phyloP scores from a whole-genome alignment of 37 sponge, comb jelly and placozoan genomes.

The Cliona cf. orientalis region DNA sequence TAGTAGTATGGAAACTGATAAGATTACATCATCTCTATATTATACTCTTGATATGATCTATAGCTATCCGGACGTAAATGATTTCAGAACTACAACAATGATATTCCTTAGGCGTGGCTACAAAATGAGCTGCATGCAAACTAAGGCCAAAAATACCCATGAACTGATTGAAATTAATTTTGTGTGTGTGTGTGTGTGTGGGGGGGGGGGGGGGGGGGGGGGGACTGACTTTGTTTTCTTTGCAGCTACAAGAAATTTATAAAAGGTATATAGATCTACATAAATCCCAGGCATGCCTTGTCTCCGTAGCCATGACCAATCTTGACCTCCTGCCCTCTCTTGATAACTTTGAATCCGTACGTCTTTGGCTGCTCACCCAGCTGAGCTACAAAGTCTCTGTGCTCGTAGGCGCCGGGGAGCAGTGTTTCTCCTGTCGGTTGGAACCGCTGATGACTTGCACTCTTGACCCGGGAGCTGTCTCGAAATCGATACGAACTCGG shows the following conservation, averaged over 20 bases:
- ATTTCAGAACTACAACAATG: background rate
- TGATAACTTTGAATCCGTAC: slow-evolving; percentile 74
- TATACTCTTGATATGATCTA: no score
- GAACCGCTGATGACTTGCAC: slow-evolving; percentile 33
- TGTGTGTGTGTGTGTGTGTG: no score
- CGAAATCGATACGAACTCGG: slow-evolving; percentile 69
- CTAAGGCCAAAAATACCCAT: no score
- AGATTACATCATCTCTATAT: no score
- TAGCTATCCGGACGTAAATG: no score
- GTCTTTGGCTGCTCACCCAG: slow-evolving; percentile 28
- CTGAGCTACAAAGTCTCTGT: slow-evolving; percentile 53
- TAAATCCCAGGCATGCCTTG: slow-evolving; percentile 72
- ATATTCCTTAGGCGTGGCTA: background rate
- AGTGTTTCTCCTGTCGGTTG: slow-evolving; percentile 53
- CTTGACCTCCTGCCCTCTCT: slow-evolving; percentile 72
- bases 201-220: no score
- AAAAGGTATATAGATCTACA: no score
- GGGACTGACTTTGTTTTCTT: no score
- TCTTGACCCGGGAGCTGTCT: slow-evolving; percentile 54
- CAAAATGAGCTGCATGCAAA: no score
- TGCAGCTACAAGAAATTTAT: no score
- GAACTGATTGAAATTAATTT: no score
- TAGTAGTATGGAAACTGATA: no score
- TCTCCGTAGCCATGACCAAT: slow-evolving; percentile 92
- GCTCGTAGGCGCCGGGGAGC: slow-evolving; percentile 84